Conservation (phyloP, 2,797 vertebrate genomes). For the Pangasius macronema region DNA sequence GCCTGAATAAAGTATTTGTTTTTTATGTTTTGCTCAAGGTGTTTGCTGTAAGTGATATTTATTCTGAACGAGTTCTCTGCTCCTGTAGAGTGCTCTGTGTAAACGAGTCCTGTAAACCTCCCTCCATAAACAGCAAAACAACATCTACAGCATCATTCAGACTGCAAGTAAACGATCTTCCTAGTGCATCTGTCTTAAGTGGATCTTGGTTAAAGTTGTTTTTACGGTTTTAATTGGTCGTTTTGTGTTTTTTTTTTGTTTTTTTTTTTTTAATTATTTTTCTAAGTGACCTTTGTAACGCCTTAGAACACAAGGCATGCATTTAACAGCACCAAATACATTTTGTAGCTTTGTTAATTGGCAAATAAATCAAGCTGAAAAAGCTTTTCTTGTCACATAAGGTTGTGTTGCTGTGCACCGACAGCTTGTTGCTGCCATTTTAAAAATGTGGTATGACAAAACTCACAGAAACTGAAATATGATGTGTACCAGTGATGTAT, state of each 20-base stretch:
- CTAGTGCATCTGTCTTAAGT: conserved; percentile 38
- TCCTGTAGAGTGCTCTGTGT: conserved; percentile 40
- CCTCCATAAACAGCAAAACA: background rate
- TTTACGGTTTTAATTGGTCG: conserved; percentile 35
- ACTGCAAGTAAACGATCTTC: conserved; percentile 18
- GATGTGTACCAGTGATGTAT: background rate
- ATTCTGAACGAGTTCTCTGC: conserved; percentile 61
- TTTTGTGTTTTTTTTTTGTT: conserved; percentile 35
- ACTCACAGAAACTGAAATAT: background rate
- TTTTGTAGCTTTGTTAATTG: conserved; percentile 69
- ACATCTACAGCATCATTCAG: conserved; percentile 31
- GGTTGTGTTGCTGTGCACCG: background rate
- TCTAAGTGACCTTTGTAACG: conserved; percentile 76
- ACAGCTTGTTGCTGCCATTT: background rate
- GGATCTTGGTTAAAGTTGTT: conserved; percentile 37
- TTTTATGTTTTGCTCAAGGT: conserved; percentile 31
- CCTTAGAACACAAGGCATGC: conserved; percentile 57
- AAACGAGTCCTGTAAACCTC: conserved; percentile 24
- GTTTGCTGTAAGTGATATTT: conserved; percentile 65
- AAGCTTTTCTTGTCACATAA: conserved; percentile 25
- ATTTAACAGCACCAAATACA: conserved; percentile 60
- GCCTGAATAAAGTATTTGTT: conserved; percentile 22
- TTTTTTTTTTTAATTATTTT: conserved; percentile 19
- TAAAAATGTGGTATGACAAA: background rate
- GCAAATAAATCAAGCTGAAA: conserved; percentile 72